phyloP scores from a whole-genome alignment of 2,113 vertebrate species.

The Mesembrinibis cayennensis region DNA sequence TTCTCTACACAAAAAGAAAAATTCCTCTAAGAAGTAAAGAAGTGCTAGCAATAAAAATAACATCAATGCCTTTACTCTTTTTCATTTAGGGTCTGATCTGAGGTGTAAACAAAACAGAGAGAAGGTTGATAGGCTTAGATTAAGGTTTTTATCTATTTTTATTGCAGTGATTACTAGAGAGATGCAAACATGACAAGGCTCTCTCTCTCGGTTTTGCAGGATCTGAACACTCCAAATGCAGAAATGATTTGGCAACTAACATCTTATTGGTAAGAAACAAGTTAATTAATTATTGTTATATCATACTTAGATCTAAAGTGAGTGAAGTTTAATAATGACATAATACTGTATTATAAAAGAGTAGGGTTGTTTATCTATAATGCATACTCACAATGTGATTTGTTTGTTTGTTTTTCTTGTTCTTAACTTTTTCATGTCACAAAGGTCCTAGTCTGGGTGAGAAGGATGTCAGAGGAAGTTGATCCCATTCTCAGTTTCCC shows the following conservation, averaged over 20 bases:
- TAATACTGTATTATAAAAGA: not conserved
- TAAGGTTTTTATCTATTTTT: not conserved
- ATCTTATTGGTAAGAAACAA: constrained; percentile 18
- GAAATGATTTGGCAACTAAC: not conserved
- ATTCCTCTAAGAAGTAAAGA: not conserved
- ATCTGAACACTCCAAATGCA: not conserved
- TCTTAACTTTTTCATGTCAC: not conserved
- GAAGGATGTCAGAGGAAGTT: not conserved
- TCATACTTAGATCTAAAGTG: not conserved
- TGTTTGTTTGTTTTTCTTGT: not conserved
- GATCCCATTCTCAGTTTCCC: not conserved
- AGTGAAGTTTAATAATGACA: not conserved
- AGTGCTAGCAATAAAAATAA: not conserved
- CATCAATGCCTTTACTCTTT: not conserved
- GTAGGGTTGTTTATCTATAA: not conserved
- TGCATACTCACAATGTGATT: not conserved
- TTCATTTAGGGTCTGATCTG: not conserved
- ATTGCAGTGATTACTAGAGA: not conserved
- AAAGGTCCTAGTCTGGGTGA: not conserved
- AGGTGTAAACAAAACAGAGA: not conserved
- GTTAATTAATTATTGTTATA: not conserved
- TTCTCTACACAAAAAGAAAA: not conserved
- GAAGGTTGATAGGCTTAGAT: not conserved
- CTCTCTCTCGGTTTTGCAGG: not conserved
- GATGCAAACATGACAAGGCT: not conserved